Evolutionary conservation across 2,888 invertebrate genomes (phyloP).

Genomic region (Spisula subtruncata): DNA sequence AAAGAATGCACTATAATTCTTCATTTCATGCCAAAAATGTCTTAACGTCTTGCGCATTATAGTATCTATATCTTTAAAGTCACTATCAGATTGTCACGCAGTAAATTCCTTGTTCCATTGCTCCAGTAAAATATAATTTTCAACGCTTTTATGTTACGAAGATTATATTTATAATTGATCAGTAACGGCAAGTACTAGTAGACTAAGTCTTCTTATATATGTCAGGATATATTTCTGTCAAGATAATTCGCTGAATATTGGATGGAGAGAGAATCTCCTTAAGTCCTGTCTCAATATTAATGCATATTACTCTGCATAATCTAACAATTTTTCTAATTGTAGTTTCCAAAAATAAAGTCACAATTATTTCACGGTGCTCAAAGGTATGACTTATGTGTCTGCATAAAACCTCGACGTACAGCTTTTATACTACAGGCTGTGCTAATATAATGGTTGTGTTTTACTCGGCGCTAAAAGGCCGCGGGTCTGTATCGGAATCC

Average conservation of each 20-base stretch:
- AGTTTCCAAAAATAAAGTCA: slow-evolving; percentile 23
- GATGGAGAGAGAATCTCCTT: neutral
- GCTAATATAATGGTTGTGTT: neutral
- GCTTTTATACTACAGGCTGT: slow-evolving; percentile 18
- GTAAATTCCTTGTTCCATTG: neutral
- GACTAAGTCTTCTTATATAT: neutral
- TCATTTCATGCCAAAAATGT: too few relatives aligned
- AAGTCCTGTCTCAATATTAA: slow-evolving; percentile 2
- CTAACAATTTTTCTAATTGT: slow-evolving; percentile 21
- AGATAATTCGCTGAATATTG: slow-evolving; percentile 1
- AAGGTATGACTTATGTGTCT: slow-evolving; percentile 32
- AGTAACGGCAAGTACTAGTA: neutral
- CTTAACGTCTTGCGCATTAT: too few relatives aligned
- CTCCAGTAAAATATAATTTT: neutral
- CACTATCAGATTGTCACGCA: neutral
- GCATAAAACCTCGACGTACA: neutral
- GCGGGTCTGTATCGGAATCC: neutral
- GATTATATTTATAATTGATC: slow-evolving; percentile 24
- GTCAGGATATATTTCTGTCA: slow-evolving; percentile 21
- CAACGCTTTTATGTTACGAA: neutral
- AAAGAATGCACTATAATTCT: too few relatives aligned
- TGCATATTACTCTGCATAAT: slow-evolving; percentile 22
- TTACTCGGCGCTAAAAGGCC: neutral
- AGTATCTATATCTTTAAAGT: neutral
- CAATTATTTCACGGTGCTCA: slow-evolving; percentile 27